Conservation (phyloP, 2,113 vertebrate species). For the Pterocles orientalis region DNA sequence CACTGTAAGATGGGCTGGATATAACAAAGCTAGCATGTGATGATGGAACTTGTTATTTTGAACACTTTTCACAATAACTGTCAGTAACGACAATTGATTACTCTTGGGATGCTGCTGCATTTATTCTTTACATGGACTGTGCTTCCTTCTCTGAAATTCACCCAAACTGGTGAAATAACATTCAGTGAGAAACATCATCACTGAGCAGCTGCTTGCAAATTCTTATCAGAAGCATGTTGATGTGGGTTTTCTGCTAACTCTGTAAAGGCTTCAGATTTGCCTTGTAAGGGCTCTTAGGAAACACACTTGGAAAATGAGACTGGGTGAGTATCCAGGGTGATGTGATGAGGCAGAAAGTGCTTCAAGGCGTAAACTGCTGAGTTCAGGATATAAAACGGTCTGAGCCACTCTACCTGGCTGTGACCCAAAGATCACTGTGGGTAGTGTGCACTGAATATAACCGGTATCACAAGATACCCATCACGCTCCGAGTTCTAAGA, state of each 20-base stretch:
- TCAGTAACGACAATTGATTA: neutral
- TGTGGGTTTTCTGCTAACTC: neutral
- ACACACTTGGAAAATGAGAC: neutral
- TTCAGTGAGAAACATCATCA: neutral
- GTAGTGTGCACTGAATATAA: rapidly evolving
- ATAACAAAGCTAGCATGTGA: neutral
- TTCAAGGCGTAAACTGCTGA: neutral
- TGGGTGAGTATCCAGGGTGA: neutral
- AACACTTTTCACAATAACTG: neutral
- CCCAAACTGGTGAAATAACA: neutral
- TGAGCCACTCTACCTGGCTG: neutral
- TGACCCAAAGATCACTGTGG: neutral
- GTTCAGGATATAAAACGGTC: neutral
- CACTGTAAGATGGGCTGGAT: neutral
- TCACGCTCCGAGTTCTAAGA: neutral
- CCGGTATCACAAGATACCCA: rapidly evolving
- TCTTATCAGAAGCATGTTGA: neutral
- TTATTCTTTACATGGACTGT: neutral
- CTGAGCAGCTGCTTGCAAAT: constrained; percentile 6
- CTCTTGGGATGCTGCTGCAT: neutral
- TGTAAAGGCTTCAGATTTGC: neutral
- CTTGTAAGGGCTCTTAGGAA: neutral
- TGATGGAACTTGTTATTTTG: neutral
- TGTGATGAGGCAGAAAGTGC: constrained; percentile 7
- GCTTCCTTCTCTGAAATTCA: constrained; percentile 16